phyloP scores from a whole-genome alignment of 2,888 invertebrate species.

The Notodonta ziczac region DNA sequence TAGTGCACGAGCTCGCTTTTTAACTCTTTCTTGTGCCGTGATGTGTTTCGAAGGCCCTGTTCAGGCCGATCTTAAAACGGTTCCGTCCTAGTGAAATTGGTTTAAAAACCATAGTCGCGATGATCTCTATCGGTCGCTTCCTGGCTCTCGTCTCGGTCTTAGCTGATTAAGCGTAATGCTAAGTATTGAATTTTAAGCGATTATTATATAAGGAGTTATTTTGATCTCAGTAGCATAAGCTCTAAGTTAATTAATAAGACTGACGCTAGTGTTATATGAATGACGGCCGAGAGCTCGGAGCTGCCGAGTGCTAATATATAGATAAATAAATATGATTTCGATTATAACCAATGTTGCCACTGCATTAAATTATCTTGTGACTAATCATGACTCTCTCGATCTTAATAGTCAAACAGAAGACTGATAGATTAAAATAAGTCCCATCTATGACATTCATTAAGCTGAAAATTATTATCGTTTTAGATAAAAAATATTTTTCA shows the following conservation, averaged over 20 bases:
- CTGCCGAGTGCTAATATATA: slow-evolving; percentile 33
- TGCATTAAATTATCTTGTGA: slow-evolving; percentile 29
- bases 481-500: slow-evolving; percentile 52
- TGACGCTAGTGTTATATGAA: slow-evolving; percentile 54
- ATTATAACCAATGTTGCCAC: slow-evolving; percentile 20
- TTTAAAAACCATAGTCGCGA: slow-evolving; percentile 26
- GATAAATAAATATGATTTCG: slow-evolving; percentile 25
- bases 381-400: slow-evolving; percentile 33
- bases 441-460: slow-evolving; percentile 9
- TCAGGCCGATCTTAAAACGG: background rate
- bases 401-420: slow-evolving; percentile 31
- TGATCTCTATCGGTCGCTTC: slow-evolving; percentile 18
- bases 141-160: slow-evolving; percentile 29
- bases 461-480: slow-evolving; percentile 34
- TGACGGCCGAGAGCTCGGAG: slow-evolving; percentile 39
- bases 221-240: slow-evolving; percentile 53
- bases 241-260: slow-evolving; percentile 56
- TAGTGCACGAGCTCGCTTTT: slow-evolving; percentile 1
- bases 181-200: slow-evolving; percentile 41
- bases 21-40: background rate
- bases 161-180: slow-evolving; percentile 51
- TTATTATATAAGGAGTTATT: slow-evolving; percentile 39
- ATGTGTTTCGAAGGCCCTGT: background rate
- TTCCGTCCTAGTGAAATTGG: slow-evolving; percentile 10
- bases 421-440: slow-evolving; percentile 18